phyloP scores from a whole-genome alignment of 2,797 vertebrate species.

The Avahi laniger region DNA sequence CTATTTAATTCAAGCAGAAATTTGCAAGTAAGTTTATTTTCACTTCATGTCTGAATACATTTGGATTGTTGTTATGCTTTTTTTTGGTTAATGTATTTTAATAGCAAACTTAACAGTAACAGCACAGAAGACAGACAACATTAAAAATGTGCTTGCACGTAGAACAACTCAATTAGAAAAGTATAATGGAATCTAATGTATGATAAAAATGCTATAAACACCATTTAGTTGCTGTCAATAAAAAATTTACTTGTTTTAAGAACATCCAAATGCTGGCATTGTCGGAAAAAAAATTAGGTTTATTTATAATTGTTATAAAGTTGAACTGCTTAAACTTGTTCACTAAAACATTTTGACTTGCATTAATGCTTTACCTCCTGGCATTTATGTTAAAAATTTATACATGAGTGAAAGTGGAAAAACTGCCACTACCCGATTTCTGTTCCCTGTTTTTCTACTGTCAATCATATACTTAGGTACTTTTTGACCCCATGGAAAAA shows the following conservation, averaged over 20 bases:
- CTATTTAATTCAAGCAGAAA: background rate
- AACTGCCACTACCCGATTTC: background rate
- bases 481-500: background rate
- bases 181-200: too few relatives aligned
- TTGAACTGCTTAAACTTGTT: conserved; percentile 78
- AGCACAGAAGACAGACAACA: background rate
- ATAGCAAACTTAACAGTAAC: background rate
- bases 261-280: conserved; percentile 82
- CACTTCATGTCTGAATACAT: background rate
- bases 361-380: conserved; percentile 65
- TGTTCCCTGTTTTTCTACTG: background rate
- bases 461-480: background rate
- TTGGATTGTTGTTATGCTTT: background rate
- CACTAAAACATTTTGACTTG: conserved; percentile 70
- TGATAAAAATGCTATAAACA: too few relatives aligned
- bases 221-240: too few relatives aligned
- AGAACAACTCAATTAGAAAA: conserved; percentile 84
- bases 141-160: conserved; percentile 53
- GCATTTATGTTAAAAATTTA: background rate
- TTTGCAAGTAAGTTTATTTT: conserved; percentile 26
- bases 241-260: too few relatives aligned
- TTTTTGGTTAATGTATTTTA: background rate
- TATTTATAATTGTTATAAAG: conserved; percentile 83
- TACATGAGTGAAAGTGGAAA: background rate
- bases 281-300: conserved; percentile 83